Conservation (phyloP, 2,113 vertebrate genomes). For the Pao palembangensis region DNA sequence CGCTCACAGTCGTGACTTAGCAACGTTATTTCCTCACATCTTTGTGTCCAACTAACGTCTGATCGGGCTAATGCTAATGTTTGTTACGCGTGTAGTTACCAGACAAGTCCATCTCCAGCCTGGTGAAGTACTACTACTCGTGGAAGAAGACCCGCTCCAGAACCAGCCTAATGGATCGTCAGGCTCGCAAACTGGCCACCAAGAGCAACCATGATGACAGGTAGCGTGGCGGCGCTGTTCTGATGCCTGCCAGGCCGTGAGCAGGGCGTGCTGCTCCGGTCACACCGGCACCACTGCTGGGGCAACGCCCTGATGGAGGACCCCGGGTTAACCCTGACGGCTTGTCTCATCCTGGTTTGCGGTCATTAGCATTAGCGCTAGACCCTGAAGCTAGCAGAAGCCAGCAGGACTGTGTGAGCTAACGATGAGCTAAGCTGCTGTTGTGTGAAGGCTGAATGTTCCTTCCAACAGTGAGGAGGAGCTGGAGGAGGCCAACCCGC, state of each 20-base stretch:
- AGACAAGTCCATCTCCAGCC: slow-evolving; percentile 97
- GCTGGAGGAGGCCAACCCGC: slow-evolving; percentile 87
- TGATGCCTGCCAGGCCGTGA: background rate
- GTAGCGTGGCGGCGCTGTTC: slow-evolving; percentile 3
- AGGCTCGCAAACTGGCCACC: slow-evolving; percentile 91
- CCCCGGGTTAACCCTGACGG: too few species aligned
- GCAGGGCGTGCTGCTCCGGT: too few species aligned
- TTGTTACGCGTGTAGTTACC: slow-evolving; percentile 78
- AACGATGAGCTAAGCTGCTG: too few species aligned
- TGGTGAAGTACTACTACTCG: slow-evolving; percentile 99
- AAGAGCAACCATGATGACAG: slow-evolving; percentile 90
- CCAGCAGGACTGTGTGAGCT: too few species aligned
- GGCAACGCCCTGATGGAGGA: too few species aligned
- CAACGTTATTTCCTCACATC: background rate
- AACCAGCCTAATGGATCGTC: slow-evolving; percentile 97
- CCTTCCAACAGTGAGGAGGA: slow-evolving; percentile 84
- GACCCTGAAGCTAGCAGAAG: too few species aligned
- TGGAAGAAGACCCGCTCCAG: slow-evolving; percentile 99
- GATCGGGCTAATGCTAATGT: too few species aligned
- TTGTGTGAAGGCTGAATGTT: background rate
- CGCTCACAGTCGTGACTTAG: too few species aligned
- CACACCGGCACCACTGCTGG: too few species aligned
- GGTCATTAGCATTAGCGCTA: too few species aligned
- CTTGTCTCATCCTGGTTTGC: too few species aligned
- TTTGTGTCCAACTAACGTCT: too few species aligned